Percentiles rank a stretch among this genome's conserved stretches.
Conservation (phyloP, 2,113 vertebrate genomes). For the Eublepharis macularius region DNA sequence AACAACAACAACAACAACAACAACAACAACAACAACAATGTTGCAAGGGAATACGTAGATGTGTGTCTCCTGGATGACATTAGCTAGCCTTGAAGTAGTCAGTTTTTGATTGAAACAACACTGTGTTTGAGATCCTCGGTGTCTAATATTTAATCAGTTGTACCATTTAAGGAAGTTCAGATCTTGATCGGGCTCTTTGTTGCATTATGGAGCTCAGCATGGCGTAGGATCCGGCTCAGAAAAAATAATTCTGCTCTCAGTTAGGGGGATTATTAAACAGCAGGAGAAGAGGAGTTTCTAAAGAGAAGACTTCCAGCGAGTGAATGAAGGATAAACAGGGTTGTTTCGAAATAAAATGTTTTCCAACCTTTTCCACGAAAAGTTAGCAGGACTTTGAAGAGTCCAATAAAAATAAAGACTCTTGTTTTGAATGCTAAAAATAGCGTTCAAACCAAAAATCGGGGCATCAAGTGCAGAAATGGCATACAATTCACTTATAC, state of each 20-base stretch:
- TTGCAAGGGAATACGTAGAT: background rate
- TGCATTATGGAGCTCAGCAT: background rate
- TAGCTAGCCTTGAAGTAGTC: background rate
- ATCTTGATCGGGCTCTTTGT: background rate
- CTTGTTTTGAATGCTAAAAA: conserved; percentile 49
- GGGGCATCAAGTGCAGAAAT: conserved; percentile 17
- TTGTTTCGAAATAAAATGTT: conserved; percentile 55
- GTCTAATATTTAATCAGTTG: background rate
- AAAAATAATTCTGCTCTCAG: conserved; percentile 15
- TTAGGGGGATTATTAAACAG: conserved; percentile 39
- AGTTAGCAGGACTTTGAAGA: conserved; percentile 23
- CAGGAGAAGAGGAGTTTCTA: conserved; percentile 39
- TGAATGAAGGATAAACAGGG: conserved; percentile 44
- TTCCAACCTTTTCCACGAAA: conserved; percentile 53
- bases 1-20: no score
- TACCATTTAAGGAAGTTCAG: conserved; percentile 36
- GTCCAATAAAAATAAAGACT: conserved; percentile 18
- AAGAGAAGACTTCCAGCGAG: conserved; percentile 40
- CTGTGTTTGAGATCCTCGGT: conserved; percentile 9
- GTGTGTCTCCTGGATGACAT: conserved; percentile 1
- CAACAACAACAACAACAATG: background rate
- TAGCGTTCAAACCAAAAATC: conserved; percentile 32
- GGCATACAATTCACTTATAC: background rate
- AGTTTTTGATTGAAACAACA: background rate
- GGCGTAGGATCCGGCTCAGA: background rate